Conservation (phyloP, 2,888 invertebrate genomes). For the Drosophila peninsularis region DNA sequence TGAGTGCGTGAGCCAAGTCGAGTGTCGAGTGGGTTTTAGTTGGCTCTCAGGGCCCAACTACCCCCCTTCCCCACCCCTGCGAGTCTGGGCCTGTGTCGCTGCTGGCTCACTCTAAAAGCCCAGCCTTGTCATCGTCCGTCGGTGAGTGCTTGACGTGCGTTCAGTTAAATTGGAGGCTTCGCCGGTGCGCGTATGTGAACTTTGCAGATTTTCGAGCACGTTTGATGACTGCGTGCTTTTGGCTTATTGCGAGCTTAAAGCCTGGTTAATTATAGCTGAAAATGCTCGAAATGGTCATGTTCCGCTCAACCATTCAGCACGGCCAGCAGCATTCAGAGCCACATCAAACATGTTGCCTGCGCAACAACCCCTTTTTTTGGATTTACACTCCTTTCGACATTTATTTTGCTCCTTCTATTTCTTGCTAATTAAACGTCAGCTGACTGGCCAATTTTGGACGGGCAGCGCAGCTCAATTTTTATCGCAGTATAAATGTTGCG, state of each 20-base stretch:
- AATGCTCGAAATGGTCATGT: conserved; percentile 24
- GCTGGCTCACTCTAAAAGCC: conserved; percentile 8
- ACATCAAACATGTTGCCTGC: conserved; percentile 63
- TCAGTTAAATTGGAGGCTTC: conserved; percentile 50
- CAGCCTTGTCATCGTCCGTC: conserved; percentile 30
- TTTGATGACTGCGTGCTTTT: conserved; percentile 55
- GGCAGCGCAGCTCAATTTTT: conserved; percentile 56
- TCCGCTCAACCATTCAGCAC: conserved; percentile 1
- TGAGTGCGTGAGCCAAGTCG: conserved; percentile 67
- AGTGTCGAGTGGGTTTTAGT: conserved; percentile 40
- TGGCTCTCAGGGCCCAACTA: conserved; percentile 3
- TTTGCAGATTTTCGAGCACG: conserved; percentile 32
- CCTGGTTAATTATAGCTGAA: conserved; percentile 58
- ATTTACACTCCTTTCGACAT: conserved; percentile 4
- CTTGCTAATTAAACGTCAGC: conserved; percentile 70
- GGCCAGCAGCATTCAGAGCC: conserved; percentile 49
- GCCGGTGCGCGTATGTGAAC: conserved; percentile 20
- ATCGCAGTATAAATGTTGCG: conserved; percentile 65
- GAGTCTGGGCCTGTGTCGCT: background rate
- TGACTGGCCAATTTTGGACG: conserved; percentile 49
- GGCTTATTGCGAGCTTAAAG: conserved; percentile 44
- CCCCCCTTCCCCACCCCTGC: background rate
- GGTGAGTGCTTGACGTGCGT: conserved; percentile 32
- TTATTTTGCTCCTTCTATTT: conserved; percentile 22
- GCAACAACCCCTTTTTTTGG: conserved; percentile 28